Conservation (phyloP, 2,797 vertebrate species). For the Euphonia xanthogaster region DNA sequence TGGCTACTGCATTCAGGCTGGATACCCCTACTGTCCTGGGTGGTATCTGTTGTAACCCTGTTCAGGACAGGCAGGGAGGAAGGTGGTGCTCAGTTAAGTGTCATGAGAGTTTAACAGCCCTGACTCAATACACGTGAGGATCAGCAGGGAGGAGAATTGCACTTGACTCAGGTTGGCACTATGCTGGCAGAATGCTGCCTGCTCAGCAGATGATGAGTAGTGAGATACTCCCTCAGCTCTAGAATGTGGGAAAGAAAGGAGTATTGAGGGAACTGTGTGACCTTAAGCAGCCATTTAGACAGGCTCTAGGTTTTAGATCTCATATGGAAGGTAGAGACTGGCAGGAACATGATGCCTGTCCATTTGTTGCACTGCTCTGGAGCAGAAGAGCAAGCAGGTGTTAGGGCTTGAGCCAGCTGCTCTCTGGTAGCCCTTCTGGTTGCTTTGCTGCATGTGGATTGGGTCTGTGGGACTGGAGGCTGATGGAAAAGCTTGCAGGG, state of each 20-base stretch:
- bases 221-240: neutral
- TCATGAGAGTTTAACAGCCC: neutral
- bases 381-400: neutral
- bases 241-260: neutral
- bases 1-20: neutral
- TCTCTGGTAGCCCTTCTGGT: neutral
- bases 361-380: neutral
- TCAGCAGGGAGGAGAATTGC: neutral
- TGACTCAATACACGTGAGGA: neutral
- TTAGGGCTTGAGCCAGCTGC: neutral
- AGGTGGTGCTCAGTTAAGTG: neutral
- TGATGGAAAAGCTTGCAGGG: neutral
- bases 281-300: neutral
- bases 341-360: accelerated
- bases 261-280: neutral
- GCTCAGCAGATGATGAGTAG: neutral
- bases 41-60: neutral
- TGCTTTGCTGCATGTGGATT: neutral
- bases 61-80: neutral
- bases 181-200: neutral
- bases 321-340: neutral
- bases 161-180: neutral
- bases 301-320: neutral
- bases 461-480: neutral
- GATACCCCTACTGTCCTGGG: neutral